phyloP scores from a whole-genome alignment of 2,888 invertebrate genomes.

The Eupithecia subfuscata region DNA sequence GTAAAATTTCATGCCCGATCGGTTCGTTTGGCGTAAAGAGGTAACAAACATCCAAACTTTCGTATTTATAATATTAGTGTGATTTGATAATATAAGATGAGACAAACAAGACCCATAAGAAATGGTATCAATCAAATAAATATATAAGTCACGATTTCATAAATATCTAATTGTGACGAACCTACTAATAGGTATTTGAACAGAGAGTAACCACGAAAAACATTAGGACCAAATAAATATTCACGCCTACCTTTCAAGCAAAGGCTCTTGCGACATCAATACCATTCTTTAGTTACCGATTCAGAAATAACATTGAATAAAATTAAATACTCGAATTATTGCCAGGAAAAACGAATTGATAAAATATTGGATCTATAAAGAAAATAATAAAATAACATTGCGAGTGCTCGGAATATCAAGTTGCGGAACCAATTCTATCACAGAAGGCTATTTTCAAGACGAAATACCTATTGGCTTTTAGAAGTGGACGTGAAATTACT shows the following conservation, averaged over 20 bases:
- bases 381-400: constrained; percentile 32
- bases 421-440: constrained; percentile 25
- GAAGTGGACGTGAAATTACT: constrained; percentile 2
- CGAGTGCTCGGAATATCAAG: constrained; percentile 31
- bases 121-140: too few species aligned
- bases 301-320: constrained; percentile 24
- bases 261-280: constrained; percentile 12
- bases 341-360: constrained; percentile 15
- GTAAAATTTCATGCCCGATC: too few species aligned
- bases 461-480: constrained; percentile 13
- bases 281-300: constrained; percentile 22
- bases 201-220: not conserved
- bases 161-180: too few species aligned
- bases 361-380: constrained; percentile 25
- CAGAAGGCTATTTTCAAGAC: constrained; percentile 13
- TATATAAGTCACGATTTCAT: too few species aligned
- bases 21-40: too few species aligned
- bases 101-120: too few species aligned
- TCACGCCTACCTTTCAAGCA: not conserved
- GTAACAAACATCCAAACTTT: too few species aligned
- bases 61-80: too few species aligned
- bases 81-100: too few species aligned
- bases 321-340: constrained; percentile 27
- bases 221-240: not conserved
- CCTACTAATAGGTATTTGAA: too few species aligned